Conservation (phyloP, 2,113 vertebrate genomes). For the Cynopterus brachyotis region DNA sequence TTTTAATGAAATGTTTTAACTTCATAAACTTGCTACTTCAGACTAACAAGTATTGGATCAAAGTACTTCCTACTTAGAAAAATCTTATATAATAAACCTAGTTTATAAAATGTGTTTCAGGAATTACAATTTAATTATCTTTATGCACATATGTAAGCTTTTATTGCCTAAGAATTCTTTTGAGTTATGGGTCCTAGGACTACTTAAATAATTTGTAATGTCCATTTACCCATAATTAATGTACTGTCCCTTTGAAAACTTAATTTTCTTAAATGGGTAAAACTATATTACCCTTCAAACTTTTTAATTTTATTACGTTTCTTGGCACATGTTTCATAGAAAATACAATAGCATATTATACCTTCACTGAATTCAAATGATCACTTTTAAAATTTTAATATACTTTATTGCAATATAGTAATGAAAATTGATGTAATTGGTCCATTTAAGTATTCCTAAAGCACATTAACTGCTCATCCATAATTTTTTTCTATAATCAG, state of each 20-base stretch:
- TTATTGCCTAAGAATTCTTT: slow-evolving; percentile 31
- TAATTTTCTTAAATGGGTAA: slow-evolving; percentile 23
- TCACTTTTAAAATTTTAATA: slow-evolving; percentile 9
- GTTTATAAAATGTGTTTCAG: slow-evolving; percentile 44
- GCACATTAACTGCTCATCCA: neutral
- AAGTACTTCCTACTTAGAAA: slow-evolving; percentile 33
- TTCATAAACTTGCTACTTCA: slow-evolving; percentile 22
- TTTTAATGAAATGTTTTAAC: slow-evolving; percentile 26
- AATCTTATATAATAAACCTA: neutral
- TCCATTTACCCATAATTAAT: neutral
- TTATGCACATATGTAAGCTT: neutral
- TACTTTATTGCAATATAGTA: neutral
- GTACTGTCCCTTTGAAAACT: neutral
- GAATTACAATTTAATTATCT: slow-evolving; percentile 12
- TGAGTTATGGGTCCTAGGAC: neutral
- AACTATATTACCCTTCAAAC: neutral
- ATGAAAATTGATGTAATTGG: neutral
- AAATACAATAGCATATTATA: neutral
- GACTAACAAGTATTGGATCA: neutral
- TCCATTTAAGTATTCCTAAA: neutral
- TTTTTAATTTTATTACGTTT: slow-evolving; percentile 40
- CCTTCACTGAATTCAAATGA: neutral
- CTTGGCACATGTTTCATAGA: slow-evolving; percentile 27
- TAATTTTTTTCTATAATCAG: slow-evolving; percentile 34
- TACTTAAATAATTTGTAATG: neutral